Base-by-base conservation (phyloP, 2,888 invertebrate species). In the Aradus depressus region DNA sequence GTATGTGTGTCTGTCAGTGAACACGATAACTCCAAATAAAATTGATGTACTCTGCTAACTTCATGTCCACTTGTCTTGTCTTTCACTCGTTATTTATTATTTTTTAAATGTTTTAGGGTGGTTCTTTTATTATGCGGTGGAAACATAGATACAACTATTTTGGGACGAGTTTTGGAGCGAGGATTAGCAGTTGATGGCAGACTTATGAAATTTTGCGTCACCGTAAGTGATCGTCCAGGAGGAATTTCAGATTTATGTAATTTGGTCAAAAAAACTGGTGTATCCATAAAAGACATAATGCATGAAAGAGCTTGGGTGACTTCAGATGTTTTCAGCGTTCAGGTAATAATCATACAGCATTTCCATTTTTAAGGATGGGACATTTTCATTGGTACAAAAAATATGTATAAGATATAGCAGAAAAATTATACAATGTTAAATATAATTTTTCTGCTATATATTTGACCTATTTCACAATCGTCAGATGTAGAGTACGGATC, bases 251-350 rank as follows among this genome's bases (percentile, higher is more conserved):
- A 91, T 63, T 72, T 92, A 4, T 87, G 89, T 64, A 77, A 77
- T 62, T 69, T 85, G 34, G 74, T 92, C 47, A 75, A 81, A 0
- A 75, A 77, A 2, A 72, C 85, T 25, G 90, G 90, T 1, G 90
- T 90, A 12, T 85, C 85, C 32, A 89, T 96, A 58, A 96, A 95
- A 68, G 95, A 95, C 64, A 91, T 96, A 53, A 84, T 90, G 69
- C 95, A 96, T 66, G 95, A 96, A 66, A 75, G 95, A 49, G 93
- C 95, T 2, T 95, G 93, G 93, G 78, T 95, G 12, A 81, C 80
- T 53, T 79, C 81, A 2, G 93, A 96, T 65, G 84, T 96, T 42
- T 92, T 91, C 66, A 79, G 79, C 59, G 82, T 82, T 18, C 76
- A 79, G 65, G 78, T 75, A 63, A 60, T 59, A 56, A 14, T 37